Base-by-base conservation (phyloP, 2,888 invertebrate genomes). In the Luffia ferchaultella region DNA sequence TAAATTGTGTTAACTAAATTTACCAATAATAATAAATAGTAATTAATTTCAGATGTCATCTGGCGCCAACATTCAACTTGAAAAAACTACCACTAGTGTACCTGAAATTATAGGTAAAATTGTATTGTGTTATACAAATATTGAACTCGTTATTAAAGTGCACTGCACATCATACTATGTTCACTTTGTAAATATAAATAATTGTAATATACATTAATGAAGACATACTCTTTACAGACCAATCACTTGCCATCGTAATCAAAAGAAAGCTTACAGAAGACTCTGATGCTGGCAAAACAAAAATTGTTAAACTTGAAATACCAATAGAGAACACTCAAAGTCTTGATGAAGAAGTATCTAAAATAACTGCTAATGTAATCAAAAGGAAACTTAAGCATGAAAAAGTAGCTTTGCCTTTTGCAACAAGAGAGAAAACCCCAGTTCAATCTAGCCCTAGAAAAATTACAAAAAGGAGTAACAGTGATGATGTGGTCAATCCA, bases 181-280 rank as follows among this genome's bases (percentile, higher is more conserved):
- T n/a, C n/a, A n/a, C n/a, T n/a, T n/a, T n/a, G n/a, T n/a, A n/a
- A n/a, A n/a, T n/a, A n/a, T n/a, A n/a, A 42, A 16, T 42, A 16
- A 42, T 42, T 42, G 16, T 5, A 16, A 42, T 42, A 40, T 9
- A 40, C 41, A 9, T 40, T 42, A 42, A 16, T 42, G 16, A n/a
- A 42, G 42, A 16, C n/a, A 42, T n/a, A 42, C 16, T 16, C 16
- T 44, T 18, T 44, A 16, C 44, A 56, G 64, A 65, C 40, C 58
- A 58, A 50, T 51, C 61, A 45, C 45, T 60, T 50, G 41, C 56
- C 7, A 15, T 44, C 17, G 63, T 67, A 49, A 42, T 64, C 1
- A 82, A 83, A 64, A 64, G 82, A 55, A 82, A 82, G 60, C 62
- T 75, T 1, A 67, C 70, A 7, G 75, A 74, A 2, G 71, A 74